Percentiles rank a stretch among this genome's conserved stretches.
These are phyloP conservation scores for Anthophora plumipes DNA, from an alignment of 2,888 invertebrate species.

Conservation along the genomic window DNA sequence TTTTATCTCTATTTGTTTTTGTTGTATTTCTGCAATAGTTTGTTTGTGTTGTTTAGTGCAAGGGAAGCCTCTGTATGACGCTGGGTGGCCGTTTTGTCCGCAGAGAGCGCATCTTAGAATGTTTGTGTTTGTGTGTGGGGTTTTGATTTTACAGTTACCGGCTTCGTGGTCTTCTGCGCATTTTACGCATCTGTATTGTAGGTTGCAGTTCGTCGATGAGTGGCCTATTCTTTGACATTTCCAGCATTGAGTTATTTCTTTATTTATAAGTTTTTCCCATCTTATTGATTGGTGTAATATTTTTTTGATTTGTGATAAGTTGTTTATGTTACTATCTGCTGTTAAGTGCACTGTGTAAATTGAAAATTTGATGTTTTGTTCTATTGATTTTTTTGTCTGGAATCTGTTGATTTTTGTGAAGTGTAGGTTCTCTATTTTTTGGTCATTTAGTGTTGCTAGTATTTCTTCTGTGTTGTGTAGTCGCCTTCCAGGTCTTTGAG, in stretches of 20 bases:
- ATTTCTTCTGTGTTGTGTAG: background rate
- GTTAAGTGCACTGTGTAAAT: background rate
- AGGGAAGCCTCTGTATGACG: background rate
- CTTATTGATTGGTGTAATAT: background rate
- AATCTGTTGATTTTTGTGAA: conserved; percentile 4
- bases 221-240: conserved; percentile 1
- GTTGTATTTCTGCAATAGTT: background rate
- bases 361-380: background rate
- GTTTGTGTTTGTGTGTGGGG: background rate
- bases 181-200: background rate
- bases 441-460: background rate
- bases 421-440: background rate
- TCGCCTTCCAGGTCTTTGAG: background rate
- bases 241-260: background rate
- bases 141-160: background rate
- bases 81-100: background rate
- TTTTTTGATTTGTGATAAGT: background rate
- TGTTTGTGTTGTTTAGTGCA: background rate
- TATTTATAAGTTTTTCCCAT: background rate
- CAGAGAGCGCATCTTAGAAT: background rate
- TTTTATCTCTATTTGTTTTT: background rate
- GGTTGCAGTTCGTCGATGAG: background rate
- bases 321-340: background rate
- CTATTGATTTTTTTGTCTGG: background rate
- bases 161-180: background rate